Percentiles rank a stretch among this genome's conserved stretches.
Conservation (phyloP, 2,888 invertebrate species). For the Heteromurus nitidus region DNA sequence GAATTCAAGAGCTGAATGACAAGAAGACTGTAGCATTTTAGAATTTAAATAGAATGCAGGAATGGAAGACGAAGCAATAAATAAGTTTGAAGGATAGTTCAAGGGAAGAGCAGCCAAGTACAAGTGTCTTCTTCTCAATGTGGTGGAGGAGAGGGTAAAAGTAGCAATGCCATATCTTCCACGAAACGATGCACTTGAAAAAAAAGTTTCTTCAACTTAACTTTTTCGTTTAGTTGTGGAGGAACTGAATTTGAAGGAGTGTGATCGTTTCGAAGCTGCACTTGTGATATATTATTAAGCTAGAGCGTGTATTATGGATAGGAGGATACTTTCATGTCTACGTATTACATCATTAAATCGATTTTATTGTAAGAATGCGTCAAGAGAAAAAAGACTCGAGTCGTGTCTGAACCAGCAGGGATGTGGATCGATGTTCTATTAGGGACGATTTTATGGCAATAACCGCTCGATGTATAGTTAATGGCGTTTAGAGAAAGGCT, state of each 20-base stretch:
- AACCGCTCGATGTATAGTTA: constrained; percentile 32
- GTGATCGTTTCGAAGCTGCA: constrained; percentile 31
- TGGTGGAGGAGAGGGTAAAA: background rate
- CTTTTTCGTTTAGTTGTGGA: constrained; percentile 36
- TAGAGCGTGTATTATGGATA: too few species aligned
- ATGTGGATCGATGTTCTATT: constrained; percentile 37
- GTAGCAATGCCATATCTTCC: constrained; percentile 19
- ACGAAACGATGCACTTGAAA: constrained; percentile 31
- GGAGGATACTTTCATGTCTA: background rate
- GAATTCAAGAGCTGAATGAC: constrained; percentile 41
- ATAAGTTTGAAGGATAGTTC: constrained; percentile 52
- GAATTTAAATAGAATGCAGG: constrained; percentile 40
- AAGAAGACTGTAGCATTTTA: constrained; percentile 36
- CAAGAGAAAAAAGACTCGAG: constrained; percentile 42
- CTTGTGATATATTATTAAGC: too few species aligned
- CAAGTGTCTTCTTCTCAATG: constrained; percentile 1
- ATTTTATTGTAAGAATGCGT: constrained; percentile 39
- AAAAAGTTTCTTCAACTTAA: constrained; percentile 37
- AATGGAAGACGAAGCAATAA: constrained; percentile 38
- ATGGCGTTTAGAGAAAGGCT: constrained; percentile 39
- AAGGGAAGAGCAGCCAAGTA: constrained; percentile 29
- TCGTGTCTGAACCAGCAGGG: constrained; percentile 31
- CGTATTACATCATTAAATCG: constrained; percentile 52
- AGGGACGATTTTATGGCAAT: constrained; percentile 40
- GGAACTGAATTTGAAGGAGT: constrained; percentile 53